Evolutionary conservation across 2,797 vertebrate genomes (phyloP).

Genomic region (Glyptemys insculpta): DNA sequence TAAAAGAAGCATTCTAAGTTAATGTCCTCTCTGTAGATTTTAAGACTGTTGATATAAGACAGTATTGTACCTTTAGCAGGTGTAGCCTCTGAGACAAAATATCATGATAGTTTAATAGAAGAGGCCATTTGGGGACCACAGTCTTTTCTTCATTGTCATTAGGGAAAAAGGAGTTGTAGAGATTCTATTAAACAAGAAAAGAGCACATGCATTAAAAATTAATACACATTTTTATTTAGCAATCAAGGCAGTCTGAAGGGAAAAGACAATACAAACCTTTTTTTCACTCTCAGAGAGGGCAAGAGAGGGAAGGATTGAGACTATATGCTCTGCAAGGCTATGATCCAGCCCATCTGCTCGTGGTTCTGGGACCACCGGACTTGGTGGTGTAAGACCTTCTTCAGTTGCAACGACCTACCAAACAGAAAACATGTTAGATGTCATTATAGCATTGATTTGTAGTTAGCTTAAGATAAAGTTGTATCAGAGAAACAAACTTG

Average conservation of each 20-base stretch:
- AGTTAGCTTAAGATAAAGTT: background rate
- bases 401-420: slow-evolving; percentile 85
- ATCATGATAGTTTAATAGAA: slow-evolving; percentile 88
- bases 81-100: slow-evolving; percentile 80
- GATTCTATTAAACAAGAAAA: slow-evolving; percentile 78
- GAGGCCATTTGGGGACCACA: slow-evolving; percentile 65
- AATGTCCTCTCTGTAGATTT: background rate
- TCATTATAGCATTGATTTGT: background rate
- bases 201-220: background rate
- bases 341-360: slow-evolving; percentile 77
- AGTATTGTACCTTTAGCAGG: slow-evolving; percentile 77
- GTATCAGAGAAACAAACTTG: background rate
- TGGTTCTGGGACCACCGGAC: slow-evolving; percentile 53
- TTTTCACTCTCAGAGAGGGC: slow-evolving; percentile 80
- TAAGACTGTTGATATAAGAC: background rate
- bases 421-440: background rate
- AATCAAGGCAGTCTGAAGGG: background rate
- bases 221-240: background rate
- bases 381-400: slow-evolving; percentile 62
- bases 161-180: slow-evolving; percentile 81
- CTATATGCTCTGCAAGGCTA: slow-evolving; percentile 80
- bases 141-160: slow-evolving; percentile 39
- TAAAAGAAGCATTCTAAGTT: background rate
- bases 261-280: slow-evolving; percentile 75
- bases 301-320: slow-evolving; percentile 85